A percentile compares a stretch with the other conserved stretches of the same genome.
Conservation (phyloP, 2,113 vertebrate genomes). For the Fulica atra region DNA sequence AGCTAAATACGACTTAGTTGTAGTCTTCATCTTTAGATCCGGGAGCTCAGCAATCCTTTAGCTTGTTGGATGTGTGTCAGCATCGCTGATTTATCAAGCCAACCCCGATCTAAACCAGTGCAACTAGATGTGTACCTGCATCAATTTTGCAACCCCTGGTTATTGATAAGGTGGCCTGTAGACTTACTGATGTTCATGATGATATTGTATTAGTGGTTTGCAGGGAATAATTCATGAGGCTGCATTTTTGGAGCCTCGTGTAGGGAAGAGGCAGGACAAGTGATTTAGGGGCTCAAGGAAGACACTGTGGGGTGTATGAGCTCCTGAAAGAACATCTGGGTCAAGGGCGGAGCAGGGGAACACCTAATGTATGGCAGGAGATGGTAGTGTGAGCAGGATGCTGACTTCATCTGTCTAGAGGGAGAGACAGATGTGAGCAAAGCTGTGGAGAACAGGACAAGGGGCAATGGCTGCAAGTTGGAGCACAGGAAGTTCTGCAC, state of each 20-base stretch:
- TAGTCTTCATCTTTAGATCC: not conserved
- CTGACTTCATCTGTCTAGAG: not conserved
- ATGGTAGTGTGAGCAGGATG: not conserved
- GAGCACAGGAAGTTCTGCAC: too few species aligned
- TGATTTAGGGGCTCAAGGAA: not conserved
- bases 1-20: not conserved
- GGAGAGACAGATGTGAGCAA: not conserved
- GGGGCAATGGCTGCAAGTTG: too few species aligned
- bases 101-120: not conserved
- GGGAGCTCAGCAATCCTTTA: not conserved
- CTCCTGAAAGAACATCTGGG: not conserved
- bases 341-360: not conserved
- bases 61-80: not conserved
- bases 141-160: not conserved
- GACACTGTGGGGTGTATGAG: not conserved
- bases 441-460: too few species aligned
- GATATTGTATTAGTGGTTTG: not conserved
- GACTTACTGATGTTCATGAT: rapidly evolving
- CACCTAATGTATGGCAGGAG: not conserved
- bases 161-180: not conserved
- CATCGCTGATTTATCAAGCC: not conserved
- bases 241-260: not conserved
- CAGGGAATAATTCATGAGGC: not conserved
- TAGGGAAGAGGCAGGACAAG: not conserved
- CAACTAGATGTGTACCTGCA: not conserved